phyloP scores from a whole-genome alignment of 2,888 invertebrate species.

The Sinohyriopsis cumingii region DNA sequence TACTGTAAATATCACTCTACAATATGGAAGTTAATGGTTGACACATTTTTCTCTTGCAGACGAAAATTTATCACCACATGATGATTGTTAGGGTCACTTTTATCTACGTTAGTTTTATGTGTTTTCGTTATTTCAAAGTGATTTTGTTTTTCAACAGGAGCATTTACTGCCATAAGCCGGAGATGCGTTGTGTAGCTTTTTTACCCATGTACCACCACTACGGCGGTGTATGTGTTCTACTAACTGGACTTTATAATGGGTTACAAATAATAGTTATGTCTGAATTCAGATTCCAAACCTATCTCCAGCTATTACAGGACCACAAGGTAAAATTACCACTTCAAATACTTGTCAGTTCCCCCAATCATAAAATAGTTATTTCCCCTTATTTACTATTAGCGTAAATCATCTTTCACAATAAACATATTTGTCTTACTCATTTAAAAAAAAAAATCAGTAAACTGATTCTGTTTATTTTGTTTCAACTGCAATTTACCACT shows the following conservation, averaged over 20 bases:
- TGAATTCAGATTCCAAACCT: constrained; percentile 15
- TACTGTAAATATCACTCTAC: no score
- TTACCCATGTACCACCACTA: constrained; percentile 30
- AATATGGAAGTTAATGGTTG: no score
- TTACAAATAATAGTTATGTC: constrained; percentile 24
- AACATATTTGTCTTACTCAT: no score
- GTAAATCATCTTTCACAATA: no score
- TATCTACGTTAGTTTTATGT: not conserved
- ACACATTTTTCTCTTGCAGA: not conserved
- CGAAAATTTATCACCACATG: no score
- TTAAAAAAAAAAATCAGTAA: no score
- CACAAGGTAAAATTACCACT: constrained; percentile 13
- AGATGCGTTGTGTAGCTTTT: constrained; percentile 12
- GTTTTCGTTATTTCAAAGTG: not conserved
- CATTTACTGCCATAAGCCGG: constrained; percentile 9
- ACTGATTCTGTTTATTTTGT: no score
- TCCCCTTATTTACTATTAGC: no score
- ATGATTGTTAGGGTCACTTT: not conserved
- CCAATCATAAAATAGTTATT: no score
- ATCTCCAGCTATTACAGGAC: constrained; percentile 14
- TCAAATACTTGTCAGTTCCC: no score
- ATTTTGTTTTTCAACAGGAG: constrained; percentile 10
- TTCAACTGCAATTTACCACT: no score
- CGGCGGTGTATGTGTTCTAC: constrained; percentile 14
- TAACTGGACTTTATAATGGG: constrained; percentile 16